Percentiles rank a stretch among this genome's conserved stretches.
phyloP scores from a whole-genome alignment of 2,888 invertebrate genomes.

The Balanococcus diminutus region DNA sequence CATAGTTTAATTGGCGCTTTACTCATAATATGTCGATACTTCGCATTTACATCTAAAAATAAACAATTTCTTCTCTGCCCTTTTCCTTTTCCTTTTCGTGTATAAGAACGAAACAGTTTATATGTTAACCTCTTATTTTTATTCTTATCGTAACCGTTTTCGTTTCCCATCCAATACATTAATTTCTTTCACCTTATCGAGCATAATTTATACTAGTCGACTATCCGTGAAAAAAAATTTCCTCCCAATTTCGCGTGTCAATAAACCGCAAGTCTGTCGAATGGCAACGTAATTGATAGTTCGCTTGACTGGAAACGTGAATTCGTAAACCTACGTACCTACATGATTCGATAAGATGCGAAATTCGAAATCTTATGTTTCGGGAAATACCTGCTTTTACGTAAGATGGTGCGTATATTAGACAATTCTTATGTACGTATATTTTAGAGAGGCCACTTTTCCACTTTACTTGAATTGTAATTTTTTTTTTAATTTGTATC shows the following conservation, averaged over 20 bases:
- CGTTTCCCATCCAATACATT: not conserved
- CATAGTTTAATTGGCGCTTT: not conserved
- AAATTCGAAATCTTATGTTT: not conserved
- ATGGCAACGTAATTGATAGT: slow-evolving; percentile 9
- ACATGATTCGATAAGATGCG: not conserved
- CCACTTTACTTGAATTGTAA: too few relatives aligned
- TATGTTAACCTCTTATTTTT: not conserved
- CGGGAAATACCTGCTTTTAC: not conserved
- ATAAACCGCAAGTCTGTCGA: slow-evolving; percentile 1
- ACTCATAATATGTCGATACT: not conserved
- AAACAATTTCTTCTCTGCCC: not conserved
- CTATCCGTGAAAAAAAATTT: not conserved
- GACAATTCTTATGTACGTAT: too few relatives aligned
- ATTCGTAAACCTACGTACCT: not conserved
- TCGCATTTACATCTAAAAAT: not conserved
- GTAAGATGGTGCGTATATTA: not conserved
- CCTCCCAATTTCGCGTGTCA: not conserved
- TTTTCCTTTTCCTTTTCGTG: not conserved
- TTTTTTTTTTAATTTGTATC: too few relatives aligned
- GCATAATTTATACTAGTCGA: not conserved
- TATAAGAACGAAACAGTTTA: not conserved
- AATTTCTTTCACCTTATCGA: not conserved
- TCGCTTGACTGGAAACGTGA: not conserved
- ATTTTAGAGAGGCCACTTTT: too few relatives aligned
- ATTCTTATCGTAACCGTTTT: not conserved